A percentile compares a stretch with the other conserved stretches of the same genome.
Evolutionary conservation across 2,113 vertebrate species (phyloP).

Genomic region (Formicarius rufipectus): DNA sequence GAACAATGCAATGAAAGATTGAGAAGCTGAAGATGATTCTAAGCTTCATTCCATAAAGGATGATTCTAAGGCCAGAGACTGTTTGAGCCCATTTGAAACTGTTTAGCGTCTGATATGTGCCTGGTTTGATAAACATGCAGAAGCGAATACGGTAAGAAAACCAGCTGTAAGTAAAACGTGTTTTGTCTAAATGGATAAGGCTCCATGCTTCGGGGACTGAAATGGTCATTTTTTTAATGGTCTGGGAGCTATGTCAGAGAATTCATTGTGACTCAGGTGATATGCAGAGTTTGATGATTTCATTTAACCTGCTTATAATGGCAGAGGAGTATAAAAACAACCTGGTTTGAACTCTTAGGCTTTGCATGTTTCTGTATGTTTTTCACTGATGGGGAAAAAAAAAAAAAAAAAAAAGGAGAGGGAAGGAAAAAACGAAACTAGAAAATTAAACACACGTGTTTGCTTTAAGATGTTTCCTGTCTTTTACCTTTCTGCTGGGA

Average conservation of each 20-base stretch:
- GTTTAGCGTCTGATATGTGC: not conserved
- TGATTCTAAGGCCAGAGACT: not conserved
- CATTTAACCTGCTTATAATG: constrained; percentile 38
- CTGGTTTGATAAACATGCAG: constrained; percentile 59
- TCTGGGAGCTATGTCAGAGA: constrained; percentile 73
- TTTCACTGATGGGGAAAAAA: not conserved
- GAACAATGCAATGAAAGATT: not conserved
- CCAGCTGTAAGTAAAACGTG: constrained; percentile 68
- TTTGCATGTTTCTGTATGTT: not conserved
- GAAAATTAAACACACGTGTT: not conserved
- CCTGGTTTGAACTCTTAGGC: constrained; percentile 41
- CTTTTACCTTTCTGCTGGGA: not conserved
- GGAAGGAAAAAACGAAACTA: no score
- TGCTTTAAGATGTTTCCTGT: not conserved
- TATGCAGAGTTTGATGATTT: constrained; percentile 71
- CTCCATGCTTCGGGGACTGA: constrained; percentile 43
- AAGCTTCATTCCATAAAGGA: not conserved
- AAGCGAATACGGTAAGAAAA: constrained; percentile 58
- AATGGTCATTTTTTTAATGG: constrained; percentile 59
- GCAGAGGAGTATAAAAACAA: constrained; percentile 21
- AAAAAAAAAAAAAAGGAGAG: not conserved
- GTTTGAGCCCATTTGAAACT: not conserved
- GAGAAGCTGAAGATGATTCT: not conserved
- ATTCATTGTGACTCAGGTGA: constrained; percentile 71
- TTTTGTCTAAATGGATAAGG: constrained; percentile 65